Evolutionary conservation across 2,888 invertebrate genomes (phyloP), one percentile per base, ranked within the genome.

Genomic region (Eristalinus sepulchralis): DNA sequence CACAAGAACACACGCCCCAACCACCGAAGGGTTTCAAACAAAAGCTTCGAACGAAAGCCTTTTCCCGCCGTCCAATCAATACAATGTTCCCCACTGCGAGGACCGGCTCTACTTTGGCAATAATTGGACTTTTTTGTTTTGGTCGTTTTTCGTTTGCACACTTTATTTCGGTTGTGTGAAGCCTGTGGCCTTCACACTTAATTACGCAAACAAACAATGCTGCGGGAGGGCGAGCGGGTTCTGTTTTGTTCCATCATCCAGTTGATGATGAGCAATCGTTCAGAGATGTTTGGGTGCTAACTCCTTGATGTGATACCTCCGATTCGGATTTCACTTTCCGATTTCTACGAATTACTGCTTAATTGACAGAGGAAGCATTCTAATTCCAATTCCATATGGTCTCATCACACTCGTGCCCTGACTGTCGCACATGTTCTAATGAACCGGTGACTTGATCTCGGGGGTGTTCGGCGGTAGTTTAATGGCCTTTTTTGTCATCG

Each of bases 131-230:
- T 66, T 73, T 57, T n/a, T 17, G 47, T n/a, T 47, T 47, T 8
- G 2, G 5, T 17, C 47, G 17, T n/a, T 17, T 47, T n/a, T 17
- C 17, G 8, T 17, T 17, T 17, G 8, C 17, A 8, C 47, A 17
- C 17, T 47, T 47, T 8, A 47, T 17, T 47, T 47, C 6, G 34
- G 64, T 20, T 6, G 64, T 27, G 11, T 64, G 55, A 20, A 76
- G 36, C 57, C 39, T 5, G 22, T 13, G 71, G 55, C 82, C 77
- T 83, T 83, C 82, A 77, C 60, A 67, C 66, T 53, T 55, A 83
- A 83, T 77, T 83, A 77, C 39, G 36, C 60, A 60, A 66, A 77
- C 60, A 24, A 76, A 53, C 63, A 11, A 64, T 17, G 9, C 59
- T 9, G 27, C 31, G 39, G 59, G 31, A 22, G n/a, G n/a, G n/a